Base-by-base conservation (phyloP, 2,797 vertebrate genomes). In the Spondyliosoma cantharus region DNA sequence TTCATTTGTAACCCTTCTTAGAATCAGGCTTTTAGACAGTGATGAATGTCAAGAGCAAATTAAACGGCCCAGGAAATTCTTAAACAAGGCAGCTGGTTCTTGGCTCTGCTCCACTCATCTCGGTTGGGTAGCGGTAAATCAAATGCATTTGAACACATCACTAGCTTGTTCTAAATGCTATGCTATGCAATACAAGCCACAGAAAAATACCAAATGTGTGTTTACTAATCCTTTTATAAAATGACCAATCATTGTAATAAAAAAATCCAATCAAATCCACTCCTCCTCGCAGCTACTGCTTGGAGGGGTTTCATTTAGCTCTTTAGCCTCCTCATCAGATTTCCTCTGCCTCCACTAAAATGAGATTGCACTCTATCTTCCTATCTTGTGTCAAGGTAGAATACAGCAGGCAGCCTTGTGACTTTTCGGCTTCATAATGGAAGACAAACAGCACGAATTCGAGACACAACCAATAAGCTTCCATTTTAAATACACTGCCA, bases 401-500 rank as follows among this genome's bases (percentile, higher is more conserved):
- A 83, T 15, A 71, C 45, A 80, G 60, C 73, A 86, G 77, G 80
- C 60, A 71, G 77, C 72, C 62, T 80, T 74, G 80, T 64, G 76
- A 81, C 78, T 84, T 90, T 92, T 87, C 62, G 77, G 80, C 69
- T 87, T 91, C 74, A 86, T 83, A 80, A 85, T 78, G 27, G 59
- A 61, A 86, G 71, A 88, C 71, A 89, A 79, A 80, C 58, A 82
- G 67, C 68, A 78, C 37, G 76, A 88, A 89, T 88, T 81, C 56
- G 84, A 91, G 79, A 76, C 58, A 83, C 77, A 80, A 80, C 48
- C 82, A 86, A 90, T 90, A 92, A 86, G 80, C 74, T 86, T 64
- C 61, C 62, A 81, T 90, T 93, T 90, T 82, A 89, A 90, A 90
- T 87, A 89, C 3, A 85, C 74, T 85, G 76, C 78, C 80, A 89